phyloP scores from a whole-genome alignment of 2,113 vertebrate species.

The Cariama cristata region DNA sequence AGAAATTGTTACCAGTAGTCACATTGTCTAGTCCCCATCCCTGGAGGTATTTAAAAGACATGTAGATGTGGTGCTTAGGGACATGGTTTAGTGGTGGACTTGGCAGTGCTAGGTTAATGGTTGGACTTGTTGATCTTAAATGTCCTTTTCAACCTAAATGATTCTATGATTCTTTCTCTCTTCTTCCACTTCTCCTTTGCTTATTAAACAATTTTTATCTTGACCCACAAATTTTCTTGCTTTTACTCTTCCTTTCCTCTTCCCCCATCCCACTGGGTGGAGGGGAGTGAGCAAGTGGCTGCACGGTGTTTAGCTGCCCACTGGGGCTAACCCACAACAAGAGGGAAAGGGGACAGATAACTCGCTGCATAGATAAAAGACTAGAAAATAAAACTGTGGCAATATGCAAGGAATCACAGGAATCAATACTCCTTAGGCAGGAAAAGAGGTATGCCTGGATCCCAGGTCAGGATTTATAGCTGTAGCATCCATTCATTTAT shows the following conservation, averaged over 20 bases:
- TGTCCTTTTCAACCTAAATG: no score
- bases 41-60: no score
- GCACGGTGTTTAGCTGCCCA: neutral
- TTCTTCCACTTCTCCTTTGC: neutral
- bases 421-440: neutral
- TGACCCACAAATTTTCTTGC: accelerated
- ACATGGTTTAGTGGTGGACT: no score
- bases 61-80: no score
- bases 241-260: neutral
- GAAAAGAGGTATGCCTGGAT: neutral
- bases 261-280: neutral
- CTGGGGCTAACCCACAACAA: neutral
- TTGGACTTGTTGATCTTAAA: no score
- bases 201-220: neutral
- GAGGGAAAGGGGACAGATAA: neutral
- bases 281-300: neutral
- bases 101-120: no score
- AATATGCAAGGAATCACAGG: neutral
- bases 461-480: neutral
- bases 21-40: neutral
- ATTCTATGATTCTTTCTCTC: neutral
- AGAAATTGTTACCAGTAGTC: neutral
- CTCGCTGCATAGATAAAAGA: accelerated
- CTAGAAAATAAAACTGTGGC: neutral
- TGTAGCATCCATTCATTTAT: neutral